Evolutionary conservation across 2,888 invertebrate species (phyloP).

Genomic region (Drosophila sordidula): DNA sequence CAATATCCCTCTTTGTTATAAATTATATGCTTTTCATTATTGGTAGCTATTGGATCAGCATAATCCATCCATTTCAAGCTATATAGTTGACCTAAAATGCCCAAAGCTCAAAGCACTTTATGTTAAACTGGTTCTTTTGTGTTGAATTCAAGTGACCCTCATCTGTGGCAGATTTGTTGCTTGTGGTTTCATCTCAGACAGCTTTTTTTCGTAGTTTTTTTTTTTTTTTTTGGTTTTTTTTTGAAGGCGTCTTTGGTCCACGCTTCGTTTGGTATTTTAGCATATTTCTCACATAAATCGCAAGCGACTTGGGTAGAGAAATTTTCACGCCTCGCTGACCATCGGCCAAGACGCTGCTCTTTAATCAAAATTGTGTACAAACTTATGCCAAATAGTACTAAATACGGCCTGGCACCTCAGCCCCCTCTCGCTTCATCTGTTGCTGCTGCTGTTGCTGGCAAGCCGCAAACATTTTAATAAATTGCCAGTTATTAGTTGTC

Average conservation of each 20-base stretch:
- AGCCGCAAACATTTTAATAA: constrained; percentile 76
- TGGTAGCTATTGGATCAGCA: constrained; percentile 2
- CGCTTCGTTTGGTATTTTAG: constrained; percentile 74
- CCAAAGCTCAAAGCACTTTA: not conserved
- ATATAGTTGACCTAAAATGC: constrained; percentile 7
- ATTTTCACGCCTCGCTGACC: constrained; percentile 73
- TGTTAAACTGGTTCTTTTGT: constrained; percentile 46
- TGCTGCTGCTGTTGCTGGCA: constrained; percentile 30
- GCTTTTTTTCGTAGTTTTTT: constrained; percentile 33
- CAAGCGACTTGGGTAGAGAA: constrained; percentile 73
- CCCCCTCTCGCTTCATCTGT: not conserved
- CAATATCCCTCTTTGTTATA: not conserved
- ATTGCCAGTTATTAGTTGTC: constrained; percentile 74
- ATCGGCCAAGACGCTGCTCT: constrained; percentile 50
- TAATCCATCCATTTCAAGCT: not conserved
- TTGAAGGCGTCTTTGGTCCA: constrained; percentile 23
- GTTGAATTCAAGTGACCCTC: constrained; percentile 41
- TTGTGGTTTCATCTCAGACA: constrained; percentile 41
- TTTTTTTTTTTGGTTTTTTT: constrained; percentile 12
- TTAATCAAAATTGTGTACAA: constrained; percentile 58
- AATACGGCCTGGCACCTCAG: constrained; percentile 6
- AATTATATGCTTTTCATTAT: not conserved
- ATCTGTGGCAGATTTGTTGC: constrained; percentile 41
- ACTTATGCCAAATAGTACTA: constrained; percentile 56
- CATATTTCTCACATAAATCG: constrained; percentile 80